Evolutionary conservation across 64 coral and sea anemone species (phyloP), one percentile per base, ranked within the genome.

Genomic region (Stichodactyla mertensii): DNA sequence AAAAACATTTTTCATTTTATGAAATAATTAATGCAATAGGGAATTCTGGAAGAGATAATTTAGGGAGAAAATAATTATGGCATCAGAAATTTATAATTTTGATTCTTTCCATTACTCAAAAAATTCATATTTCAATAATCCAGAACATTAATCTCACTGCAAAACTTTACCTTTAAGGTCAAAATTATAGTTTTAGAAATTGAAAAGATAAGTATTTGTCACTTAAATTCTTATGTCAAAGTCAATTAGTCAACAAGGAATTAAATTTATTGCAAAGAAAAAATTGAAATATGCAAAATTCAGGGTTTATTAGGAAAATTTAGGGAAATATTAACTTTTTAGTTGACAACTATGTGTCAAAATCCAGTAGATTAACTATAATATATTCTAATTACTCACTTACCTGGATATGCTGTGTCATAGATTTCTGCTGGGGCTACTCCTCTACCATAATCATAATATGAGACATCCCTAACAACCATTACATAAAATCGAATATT

Each of bases 361-460:
- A 45, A 45, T 45, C 36, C 36, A 45, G 36, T 45, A 45, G 36
- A 45, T 45, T 45, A 45, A 45, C 36, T 45, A 45, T 1, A 45
- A 45, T 45, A 45, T 45, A 45, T 45, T 45, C 36, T 45, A 45
- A 45, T 45, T 45, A 45, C 36, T 45, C 36, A 66, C 90, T 19
- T 87, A 92, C 90, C 86, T 87, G 90, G 85, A 83, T 87, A 92
- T 10, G 90, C 85, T 26, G 90, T 87, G 18, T 92, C 90, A 59
- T 70, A 92, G 0, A 92, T 80, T 19, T 92, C 90, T 55, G 24
- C 88, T 55, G 85, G 90, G 8, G 78, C 53, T 53, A 81, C 78
- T 18, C 83, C 83, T 64, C 86, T 82, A 13, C 85, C 90, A 87
- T 92, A 92, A 10, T 92, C 90, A 74, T 92, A 92, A 69, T 82